phyloP scores from a whole-genome alignment of 2,888 invertebrate species.

The Drosophila demipolita region DNA sequence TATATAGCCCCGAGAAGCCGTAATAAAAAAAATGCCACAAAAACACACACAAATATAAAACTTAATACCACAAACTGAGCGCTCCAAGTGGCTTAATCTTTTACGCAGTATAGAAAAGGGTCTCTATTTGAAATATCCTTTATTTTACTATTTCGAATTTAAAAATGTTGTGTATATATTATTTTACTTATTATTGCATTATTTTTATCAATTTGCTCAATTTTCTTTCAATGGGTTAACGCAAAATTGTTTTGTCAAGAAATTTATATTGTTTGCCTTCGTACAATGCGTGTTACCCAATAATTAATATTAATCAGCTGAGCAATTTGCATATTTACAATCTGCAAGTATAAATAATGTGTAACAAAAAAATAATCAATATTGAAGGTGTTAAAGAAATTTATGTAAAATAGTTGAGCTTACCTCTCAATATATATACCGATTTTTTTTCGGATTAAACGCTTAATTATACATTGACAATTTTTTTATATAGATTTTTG shows the following conservation, averaged over 20 bases:
- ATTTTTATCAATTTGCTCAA: conserved; percentile 4
- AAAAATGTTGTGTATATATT: neutral
- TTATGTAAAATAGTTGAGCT: neutral
- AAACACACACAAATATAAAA: conserved; percentile 23
- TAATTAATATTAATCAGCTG: conserved; percentile 20
- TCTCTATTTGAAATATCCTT: neutral
- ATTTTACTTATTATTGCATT: neutral
- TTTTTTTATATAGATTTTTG: conserved; percentile 8
- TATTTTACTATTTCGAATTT: too few species aligned
- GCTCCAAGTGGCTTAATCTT: conserved; percentile 39
- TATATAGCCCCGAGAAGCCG: conserved; percentile 40
- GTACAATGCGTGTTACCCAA: neutral
- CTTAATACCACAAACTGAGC: conserved; percentile 17
- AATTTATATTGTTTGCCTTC: neutral
- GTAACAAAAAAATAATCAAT: conserved; percentile 17
- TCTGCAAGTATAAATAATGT: conserved; percentile 6
- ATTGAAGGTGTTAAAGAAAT: neutral
- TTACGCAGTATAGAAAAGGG: conserved; percentile 36
- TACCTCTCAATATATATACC: neutral
- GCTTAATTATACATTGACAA: conserved; percentile 56
- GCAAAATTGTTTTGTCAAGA: neutral
- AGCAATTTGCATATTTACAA: neutral
- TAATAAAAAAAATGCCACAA: conserved; percentile 12
- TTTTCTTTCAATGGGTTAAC: conserved; percentile 10
- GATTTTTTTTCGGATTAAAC: conserved; percentile 24